A percentile compares a stretch with the other conserved stretches of the same genome.
phyloP scores from a whole-genome alignment of 92 coral and sea anemone genomes.

The Pocillopora grandis region DNA sequence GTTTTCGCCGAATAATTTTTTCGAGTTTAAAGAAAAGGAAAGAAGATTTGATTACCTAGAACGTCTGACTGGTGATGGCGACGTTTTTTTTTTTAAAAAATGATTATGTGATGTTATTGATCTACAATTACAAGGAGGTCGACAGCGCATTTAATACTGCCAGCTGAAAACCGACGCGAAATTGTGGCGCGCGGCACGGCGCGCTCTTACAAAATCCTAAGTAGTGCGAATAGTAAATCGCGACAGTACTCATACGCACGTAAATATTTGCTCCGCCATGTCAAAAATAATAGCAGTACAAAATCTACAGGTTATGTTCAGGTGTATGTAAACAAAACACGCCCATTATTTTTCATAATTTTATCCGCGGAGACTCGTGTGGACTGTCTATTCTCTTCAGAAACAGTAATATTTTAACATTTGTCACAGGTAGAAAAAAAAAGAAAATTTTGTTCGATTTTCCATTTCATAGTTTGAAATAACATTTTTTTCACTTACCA shows the following conservation, averaged over 20 bases:
- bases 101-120: slow-evolving; percentile 11
- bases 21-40: too few relatives aligned
- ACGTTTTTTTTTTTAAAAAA: too few relatives aligned
- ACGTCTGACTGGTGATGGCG: too few relatives aligned
- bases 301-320: not conserved
- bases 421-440: not conserved
- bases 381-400: not conserved
- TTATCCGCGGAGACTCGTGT: too few relatives aligned
- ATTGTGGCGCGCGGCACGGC: slow-evolving; percentile 34
- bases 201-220: slow-evolving; percentile 8
- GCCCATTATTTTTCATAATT: not conserved
- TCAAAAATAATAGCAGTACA: not conserved
- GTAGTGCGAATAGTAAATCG: not conserved
- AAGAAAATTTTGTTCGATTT: not conserved
- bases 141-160: slow-evolving; percentile 16
- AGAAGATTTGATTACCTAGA: too few relatives aligned
- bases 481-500: slow-evolving; percentile 16
- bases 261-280: slow-evolving; percentile 14
- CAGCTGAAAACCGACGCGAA: slow-evolving; percentile 15
- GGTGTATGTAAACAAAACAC: not conserved
- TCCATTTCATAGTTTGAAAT: not conserved
- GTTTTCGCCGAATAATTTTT: too few relatives aligned
- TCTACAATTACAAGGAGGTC: slow-evolving; percentile 2
- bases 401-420: not conserved
- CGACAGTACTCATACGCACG: not conserved